A percentile compares a stretch with the other conserved stretches of the same genome.
phyloP scores from a whole-genome alignment of 2,797 vertebrate species.

The Ara ararauna region DNA sequence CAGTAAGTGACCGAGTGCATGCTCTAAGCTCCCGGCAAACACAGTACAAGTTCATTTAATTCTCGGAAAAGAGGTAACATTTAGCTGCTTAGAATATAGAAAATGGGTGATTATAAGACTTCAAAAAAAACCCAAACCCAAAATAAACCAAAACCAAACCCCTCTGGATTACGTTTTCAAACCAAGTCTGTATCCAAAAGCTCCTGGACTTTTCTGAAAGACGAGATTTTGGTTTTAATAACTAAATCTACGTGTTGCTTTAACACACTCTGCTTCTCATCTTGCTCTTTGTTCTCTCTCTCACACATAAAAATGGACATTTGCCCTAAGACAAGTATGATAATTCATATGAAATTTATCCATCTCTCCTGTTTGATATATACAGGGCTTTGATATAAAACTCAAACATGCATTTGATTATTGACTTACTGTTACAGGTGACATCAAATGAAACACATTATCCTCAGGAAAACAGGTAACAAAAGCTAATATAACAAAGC shows the following conservation, averaged over 20 bases:
- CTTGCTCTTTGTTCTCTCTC: neutral
- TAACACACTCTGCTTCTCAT: neutral
- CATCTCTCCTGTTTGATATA: neutral
- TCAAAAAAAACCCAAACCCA: neutral
- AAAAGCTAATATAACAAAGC: neutral
- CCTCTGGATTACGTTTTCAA: neutral
- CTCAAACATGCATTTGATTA: neutral
- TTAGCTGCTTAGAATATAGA: neutral
- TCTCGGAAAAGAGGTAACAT: neutral
- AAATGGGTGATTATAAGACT: neutral
- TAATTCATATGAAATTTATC: neutral
- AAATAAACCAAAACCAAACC: neutral
- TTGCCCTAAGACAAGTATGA: neutral
- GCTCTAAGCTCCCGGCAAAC: neutral
- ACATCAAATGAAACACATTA: neutral
- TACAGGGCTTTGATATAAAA: neutral
- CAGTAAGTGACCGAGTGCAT: neutral
- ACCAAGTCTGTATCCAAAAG: neutral
- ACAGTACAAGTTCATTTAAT: neutral
- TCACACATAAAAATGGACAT: neutral
- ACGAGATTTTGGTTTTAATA: neutral
- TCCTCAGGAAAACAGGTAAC: neutral
- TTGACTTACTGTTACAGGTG: neutral
- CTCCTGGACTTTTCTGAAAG: neutral
- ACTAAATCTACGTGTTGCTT: neutral